Conservation (phyloP, 2,113 vertebrate species). For the Parus major region DNA sequence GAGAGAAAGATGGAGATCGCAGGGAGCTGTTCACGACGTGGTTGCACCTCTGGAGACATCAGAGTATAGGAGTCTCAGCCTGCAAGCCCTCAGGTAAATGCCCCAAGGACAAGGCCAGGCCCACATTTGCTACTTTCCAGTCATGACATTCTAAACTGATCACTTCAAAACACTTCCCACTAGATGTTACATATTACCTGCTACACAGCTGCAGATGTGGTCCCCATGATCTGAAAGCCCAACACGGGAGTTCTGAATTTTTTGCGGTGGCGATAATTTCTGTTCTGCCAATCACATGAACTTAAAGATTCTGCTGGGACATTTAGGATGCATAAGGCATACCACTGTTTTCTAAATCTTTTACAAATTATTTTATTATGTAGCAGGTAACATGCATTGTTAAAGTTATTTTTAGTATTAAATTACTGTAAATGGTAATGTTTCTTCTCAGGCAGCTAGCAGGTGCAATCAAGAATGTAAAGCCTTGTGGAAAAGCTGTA, state of each 20-base stretch:
- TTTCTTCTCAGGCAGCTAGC: neutral
- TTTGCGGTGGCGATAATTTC: neutral
- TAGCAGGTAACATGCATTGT: neutral
- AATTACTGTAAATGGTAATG: neutral
- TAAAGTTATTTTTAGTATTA: neutral
- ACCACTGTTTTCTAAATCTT: neutral
- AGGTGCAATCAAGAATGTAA: neutral
- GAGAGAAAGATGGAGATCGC: neutral
- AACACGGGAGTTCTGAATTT: neutral
- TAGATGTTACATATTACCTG: neutral
- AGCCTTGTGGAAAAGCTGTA: neutral
- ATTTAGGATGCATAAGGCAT: neutral
- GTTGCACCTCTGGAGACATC: neutral
- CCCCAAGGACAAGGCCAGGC: neutral
- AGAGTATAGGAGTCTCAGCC: fast-evolving
- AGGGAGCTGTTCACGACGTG: fast-evolving
- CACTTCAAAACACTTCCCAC: neutral
- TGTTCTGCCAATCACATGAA: neutral
- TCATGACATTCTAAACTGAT: neutral
- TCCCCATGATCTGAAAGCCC: neutral
- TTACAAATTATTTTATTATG: neutral
- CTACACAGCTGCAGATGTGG: neutral
- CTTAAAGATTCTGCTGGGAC: neutral
- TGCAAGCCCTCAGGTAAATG: neutral
- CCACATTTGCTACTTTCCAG: neutral